Base-by-base conservation (phyloP, 1,140 invertebrate genomes). In the Conus ventricosus region DNA sequence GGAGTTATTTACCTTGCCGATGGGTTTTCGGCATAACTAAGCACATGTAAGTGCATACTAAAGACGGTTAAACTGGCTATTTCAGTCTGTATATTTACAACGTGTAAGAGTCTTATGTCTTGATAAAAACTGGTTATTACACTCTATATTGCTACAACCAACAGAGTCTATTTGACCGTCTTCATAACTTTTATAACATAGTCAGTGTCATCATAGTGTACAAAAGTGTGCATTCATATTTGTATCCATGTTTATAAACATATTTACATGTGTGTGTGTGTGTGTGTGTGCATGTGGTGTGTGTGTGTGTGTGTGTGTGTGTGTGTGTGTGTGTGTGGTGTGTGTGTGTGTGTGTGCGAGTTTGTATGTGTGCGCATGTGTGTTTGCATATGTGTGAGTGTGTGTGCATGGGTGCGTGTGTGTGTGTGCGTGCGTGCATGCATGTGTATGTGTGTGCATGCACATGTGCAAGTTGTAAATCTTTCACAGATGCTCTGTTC, bases 261-360 rank as follows among this genome's bases (percentile, higher is more conserved):
- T 54, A 11, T 7, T 8, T 51, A 6, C 13, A 8, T 53, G 5
- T 5, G 39, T n/a, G 67, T 71, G 67, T 71, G 23, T n/a, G 7
- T 71, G 67, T 71, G 11, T 71, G 67, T 71, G 67, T n/a, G 67
- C 10, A 8, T 71, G 67, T 71, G 11, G 67, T 71, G 67, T 71
- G 67, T 71, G 11, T 71, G 67, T 71, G 67, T 71, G 67, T 71
- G 67, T 71, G 67, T 71, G 67, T 71, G 13, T 71, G 67, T 71
- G 53, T 81, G 67, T 81, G 53, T 54, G 27, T 51, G 27, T 20
- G 4, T 11, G 6, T 51, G 27, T 51, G 27, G 17, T 8, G 67
- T 71, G 23, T 17, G 17, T 71, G 67, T 71, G 7, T 71, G 67
- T 71, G 67, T 17, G 17, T 71, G n/a, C n/a, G n/a, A n/a, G n/a